Base-by-base conservation (phyloP, 2,888 invertebrate species). In the Elysia crispata region DNA sequence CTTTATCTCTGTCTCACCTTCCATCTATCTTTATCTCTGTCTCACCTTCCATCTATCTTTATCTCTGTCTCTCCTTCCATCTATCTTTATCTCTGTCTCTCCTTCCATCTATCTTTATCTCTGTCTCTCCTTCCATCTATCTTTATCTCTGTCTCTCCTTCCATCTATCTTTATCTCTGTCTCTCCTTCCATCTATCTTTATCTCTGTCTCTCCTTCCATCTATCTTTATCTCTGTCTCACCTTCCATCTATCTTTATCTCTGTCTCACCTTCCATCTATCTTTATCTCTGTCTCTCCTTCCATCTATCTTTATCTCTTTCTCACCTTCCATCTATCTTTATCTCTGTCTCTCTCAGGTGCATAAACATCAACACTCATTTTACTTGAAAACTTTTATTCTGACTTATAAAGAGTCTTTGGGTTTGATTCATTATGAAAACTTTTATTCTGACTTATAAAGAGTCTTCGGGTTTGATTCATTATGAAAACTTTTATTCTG, bases 121-220 rank as follows among this genome's bases (percentile, higher is more conserved):
- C n/a, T n/a, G n/a, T n/a, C n/a, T n/a, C n/a, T n/a, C n/a, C n/a
- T n/a, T n/a, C n/a, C n/a, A n/a, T n/a, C n/a, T n/a, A n/a, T n/a
- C n/a, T n/a, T n/a, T n/a, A n/a, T n/a, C n/a, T n/a, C n/a, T n/a
- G n/a, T n/a, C n/a, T n/a, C n/a, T n/a, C n/a, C n/a, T 72, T 23
- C 23, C 23, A 18, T 67, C 69, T 67, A 6, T 67, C 13, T 67
- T 13, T 67, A 20, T 30, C 69, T 28, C 28, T 67, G 30, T 67
- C 31, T 67, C 28, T 67, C 13, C 31, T 13, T 11, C 3, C 11
- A 13, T 70, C 33, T 70, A 30, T 31, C 13, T 31, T n/a, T 70
- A 18, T 70, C 33, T 70, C 70, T 5, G 1, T 70, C 33, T 70
- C 41, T 70, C 70, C 33, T 33, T 70, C 31, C 31, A 30, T 41